Evolutionary conservation across 1,140 invertebrate genomes (phyloP), one percentile per base, ranked within the genome.

Genomic region (Calephelis virginiensis): DNA sequence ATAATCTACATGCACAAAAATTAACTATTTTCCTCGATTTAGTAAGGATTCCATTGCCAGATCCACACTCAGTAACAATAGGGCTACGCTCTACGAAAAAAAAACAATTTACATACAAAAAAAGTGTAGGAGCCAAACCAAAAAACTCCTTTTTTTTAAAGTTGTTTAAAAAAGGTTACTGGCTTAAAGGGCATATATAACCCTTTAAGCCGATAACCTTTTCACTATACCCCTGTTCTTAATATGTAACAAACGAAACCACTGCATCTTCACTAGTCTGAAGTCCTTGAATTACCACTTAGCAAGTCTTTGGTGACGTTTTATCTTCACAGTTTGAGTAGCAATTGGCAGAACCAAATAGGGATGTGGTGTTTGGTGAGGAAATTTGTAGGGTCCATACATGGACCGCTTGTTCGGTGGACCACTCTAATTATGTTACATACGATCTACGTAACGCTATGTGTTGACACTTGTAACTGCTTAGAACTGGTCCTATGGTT

Each of bases 301-400:
- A 62, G 61, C 45, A 62, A 45, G 46, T 45, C 14, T 62, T 62
- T 28, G 61, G 61, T 62, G 61, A 62, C 61, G 61, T 62, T 59
- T 59, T 59, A 59, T 17, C 53, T 9, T 59, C 53, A 38, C 6
- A 59, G 53, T 59, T 62, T 62, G 61, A 62, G 12, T 12, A 62
- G 3, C 61, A 62, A 62, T 62, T 62, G 61, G 46, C 61, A 62
- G 61, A 45, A 14, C 61, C 61, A 62, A 62, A 62, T 45, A 62
- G 43, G 61, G 61, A 45, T 40, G 17, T 8, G 12, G 8, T 61
- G 40, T 61, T 61, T 46, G 61, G 61, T 61, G 38, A 28, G 45
- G 61, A 47, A 62, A 62, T 62, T 62, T 45, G 61, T 62, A 43
- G 1, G 14, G 8, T 45, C 61, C 61, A 43, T 62, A 62, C n/a